Percentiles rank a stretch among this genome's conserved stretches.
Evolutionary conservation across 2,113 vertebrate species (phyloP).

Genomic region (Picathartes gymnocephalus): DNA sequence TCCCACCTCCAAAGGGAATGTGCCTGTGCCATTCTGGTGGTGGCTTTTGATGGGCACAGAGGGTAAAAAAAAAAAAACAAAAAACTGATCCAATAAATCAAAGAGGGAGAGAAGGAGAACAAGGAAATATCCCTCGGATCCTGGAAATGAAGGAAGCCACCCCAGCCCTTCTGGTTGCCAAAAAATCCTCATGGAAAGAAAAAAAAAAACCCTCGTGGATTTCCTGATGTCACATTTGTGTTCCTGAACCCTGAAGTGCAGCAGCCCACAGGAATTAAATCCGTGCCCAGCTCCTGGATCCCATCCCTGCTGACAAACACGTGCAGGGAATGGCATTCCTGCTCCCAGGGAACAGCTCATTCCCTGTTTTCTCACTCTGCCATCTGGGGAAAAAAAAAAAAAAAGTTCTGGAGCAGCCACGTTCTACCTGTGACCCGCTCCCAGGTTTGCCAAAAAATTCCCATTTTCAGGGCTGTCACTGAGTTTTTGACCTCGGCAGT

Average conservation of each 20-base stretch:
- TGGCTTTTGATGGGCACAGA: background rate
- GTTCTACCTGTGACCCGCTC: background rate
- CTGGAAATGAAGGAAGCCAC: background rate
- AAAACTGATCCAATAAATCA: background rate
- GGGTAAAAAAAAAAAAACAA: no score
- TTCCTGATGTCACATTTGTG: background rate
- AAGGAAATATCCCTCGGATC: fast-evolving
- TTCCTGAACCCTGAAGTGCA: background rate
- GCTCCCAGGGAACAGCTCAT: background rate
- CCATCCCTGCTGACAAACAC: conserved; percentile 13
- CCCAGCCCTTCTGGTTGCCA: background rate
- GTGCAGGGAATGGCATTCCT: background rate
- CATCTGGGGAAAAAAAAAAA: conserved; percentile 33
- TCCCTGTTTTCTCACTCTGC: background rate
- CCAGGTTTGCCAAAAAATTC: background rate
- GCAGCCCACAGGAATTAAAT: background rate
- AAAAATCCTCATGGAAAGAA: background rate
- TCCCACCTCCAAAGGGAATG: background rate
- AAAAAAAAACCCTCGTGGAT: background rate
- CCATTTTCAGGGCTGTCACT: background rate
- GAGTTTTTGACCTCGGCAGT: background rate
- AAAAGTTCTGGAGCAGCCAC: background rate
- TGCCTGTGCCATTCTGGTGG: fast-evolving
- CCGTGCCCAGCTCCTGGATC: background rate
- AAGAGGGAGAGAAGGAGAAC: background rate